These are phyloP conservation scores for Melikaiella ostensackeni DNA, from an alignment of 2,888 invertebrate species.

Conservation along the genomic window DNA sequence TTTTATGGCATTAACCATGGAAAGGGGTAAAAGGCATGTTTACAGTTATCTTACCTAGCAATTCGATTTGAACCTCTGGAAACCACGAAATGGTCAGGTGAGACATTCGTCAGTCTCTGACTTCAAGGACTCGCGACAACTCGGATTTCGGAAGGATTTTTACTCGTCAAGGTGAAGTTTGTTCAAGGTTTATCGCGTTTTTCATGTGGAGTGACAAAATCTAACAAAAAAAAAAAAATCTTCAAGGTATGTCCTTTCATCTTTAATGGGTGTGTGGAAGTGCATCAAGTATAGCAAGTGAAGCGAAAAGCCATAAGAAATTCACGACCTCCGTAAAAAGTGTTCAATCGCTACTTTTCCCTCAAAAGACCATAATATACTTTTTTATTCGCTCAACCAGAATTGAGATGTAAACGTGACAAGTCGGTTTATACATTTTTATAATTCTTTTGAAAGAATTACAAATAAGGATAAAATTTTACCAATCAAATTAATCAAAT, in stretches of 20 bases:
- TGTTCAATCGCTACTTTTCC: constrained; percentile 3
- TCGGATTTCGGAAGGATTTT: constrained; percentile 41
- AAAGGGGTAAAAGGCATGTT: constrained; percentile 65
- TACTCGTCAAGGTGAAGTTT: constrained; percentile 50
- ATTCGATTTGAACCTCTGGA: constrained; percentile 61
- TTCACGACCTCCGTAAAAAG: neutral
- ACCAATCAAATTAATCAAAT: too few species aligned
- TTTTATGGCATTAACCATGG: constrained; percentile 43
- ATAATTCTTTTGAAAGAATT: neutral
- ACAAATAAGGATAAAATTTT: too few species aligned
- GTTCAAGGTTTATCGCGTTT: constrained; percentile 55
- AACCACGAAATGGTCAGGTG: constrained; percentile 69
- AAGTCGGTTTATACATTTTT: neutral
- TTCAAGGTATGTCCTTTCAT: constrained; percentile 53
- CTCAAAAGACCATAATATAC: neutral
- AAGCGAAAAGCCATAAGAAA: constrained; percentile 1
- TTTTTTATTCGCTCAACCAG: neutral
- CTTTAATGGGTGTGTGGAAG: constrained; percentile 17
- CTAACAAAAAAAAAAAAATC: constrained; percentile 1
- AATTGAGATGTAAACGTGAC: neutral
- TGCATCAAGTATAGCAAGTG: neutral
- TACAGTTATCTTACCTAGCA: constrained; percentile 65
- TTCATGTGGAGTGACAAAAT: constrained; percentile 44
- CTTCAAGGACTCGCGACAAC: constrained; percentile 70
- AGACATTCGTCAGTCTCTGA: constrained; percentile 62